Percentiles rank a stretch among this genome's conserved stretches.
Conservation (phyloP, 2,888 invertebrate species). For the Harpalus rufipes region DNA sequence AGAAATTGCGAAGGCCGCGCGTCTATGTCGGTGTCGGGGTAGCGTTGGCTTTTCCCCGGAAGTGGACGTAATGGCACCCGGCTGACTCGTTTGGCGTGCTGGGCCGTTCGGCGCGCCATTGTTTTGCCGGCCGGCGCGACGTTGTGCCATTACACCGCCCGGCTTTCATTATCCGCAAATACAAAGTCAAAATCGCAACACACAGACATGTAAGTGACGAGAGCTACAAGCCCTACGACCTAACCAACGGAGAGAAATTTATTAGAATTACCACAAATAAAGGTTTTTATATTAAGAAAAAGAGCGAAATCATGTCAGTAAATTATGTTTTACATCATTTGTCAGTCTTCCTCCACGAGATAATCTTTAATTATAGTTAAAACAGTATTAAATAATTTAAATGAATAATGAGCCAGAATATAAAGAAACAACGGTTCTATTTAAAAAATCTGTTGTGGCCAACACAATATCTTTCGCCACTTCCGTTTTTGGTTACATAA, state of each 20-base stretch:
- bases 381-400: too few species aligned
- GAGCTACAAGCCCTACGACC: not conserved
- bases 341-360: too few species aligned
- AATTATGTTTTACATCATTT: not conserved
- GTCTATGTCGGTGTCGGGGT: constrained; percentile 72
- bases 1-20: not conserved
- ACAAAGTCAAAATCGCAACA: constrained; percentile 66
- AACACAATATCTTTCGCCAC: too few species aligned
- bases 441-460: too few species aligned
- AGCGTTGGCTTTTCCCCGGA: constrained; percentile 72
- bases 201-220: constrained; percentile 8
- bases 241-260: not conserved
- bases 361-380: too few species aligned
- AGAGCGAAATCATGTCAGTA: not conserved
- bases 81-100: constrained; percentile 73
- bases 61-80: constrained; percentile 76
- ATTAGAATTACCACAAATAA: not conserved
- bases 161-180: constrained; percentile 63
- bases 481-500: too few species aligned
- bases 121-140: constrained; percentile 70
- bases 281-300: not conserved
- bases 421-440: too few species aligned
- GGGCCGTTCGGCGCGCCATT: constrained; percentile 72
- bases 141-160: constrained; percentile 44
- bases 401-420: too few species aligned